Evolutionary conservation across 1,140 invertebrate species (phyloP), one percentile per base, ranked within the genome.

Genomic region (Trichoplusia ni): DNA sequence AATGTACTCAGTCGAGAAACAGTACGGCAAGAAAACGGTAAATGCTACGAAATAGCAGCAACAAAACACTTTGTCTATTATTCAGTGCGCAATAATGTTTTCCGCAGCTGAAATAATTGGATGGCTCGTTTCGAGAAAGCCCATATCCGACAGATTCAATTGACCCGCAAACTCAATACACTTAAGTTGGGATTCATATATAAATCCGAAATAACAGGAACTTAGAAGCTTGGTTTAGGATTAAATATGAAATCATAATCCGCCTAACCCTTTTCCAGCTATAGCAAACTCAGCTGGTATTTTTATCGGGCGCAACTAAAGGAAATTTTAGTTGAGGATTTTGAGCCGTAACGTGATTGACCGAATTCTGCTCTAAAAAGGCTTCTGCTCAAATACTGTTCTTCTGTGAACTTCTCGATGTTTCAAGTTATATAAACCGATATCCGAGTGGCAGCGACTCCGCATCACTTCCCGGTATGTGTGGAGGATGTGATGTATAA

Each of bases 401-500:
- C 8, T 23, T 56, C 21, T 40, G 21, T 7, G 14, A 37, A 11
- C 33, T 37, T 37, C n/a, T 1, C 33, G 14, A 11, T 13, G 33
- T 4, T 9, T 37, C 11, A 9, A 16, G 21, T 56, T 56, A 56
- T 13, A 38, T 56, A 56, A 56, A 40, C 2, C 8, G 7, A 37
- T 40, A 27, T 56, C 33, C 21, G 33, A 56, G 29, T 33, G 18
- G 13, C 19, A 51, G 47, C 47, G 29, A 33, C 46, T 49, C 5
- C 33, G 51, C 4, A 25, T 25, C 51, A 27, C 51, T 54, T 29
- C 54, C 37, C 23, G 37, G 46, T 49, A 49, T 14, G 19, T n/a
- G n/a, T 11, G 27, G 35, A 56, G 51, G 54, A 44, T 58, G 38
- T 58, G 54, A 58, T 31, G 38, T 44, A 29, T n/a, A 44, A 31